Evolutionary conservation across 1,140 invertebrate species (phyloP).

Genomic region (Pseudachorutes palmiensis): DNA sequence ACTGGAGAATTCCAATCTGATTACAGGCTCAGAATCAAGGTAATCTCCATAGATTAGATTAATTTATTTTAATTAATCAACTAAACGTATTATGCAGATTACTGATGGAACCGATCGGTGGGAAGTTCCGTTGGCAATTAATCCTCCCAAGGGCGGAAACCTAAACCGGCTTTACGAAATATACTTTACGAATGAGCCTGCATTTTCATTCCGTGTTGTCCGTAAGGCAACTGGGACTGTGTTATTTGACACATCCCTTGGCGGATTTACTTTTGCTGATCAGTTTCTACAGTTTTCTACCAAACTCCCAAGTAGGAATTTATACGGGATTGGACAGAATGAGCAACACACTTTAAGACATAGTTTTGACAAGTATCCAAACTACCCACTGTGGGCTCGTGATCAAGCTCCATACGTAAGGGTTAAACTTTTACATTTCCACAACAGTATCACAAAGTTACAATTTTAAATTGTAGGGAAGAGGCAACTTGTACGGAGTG

Average conservation of each 20-base stretch:
- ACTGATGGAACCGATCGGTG: constrained; percentile 28
- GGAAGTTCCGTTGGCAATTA: constrained; percentile 33
- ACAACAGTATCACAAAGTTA: no score
- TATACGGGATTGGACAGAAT: constrained; percentile 49
- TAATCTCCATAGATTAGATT: no score
- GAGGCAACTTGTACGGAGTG: constrained; percentile 45
- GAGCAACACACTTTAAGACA: constrained; percentile 39
- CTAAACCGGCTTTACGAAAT: constrained; percentile 27
- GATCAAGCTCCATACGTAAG: constrained; percentile 24
- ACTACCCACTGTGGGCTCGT: constrained; percentile 19
- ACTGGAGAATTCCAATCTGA: constrained; percentile 28
- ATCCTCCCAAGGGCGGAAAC: constrained; percentile 14
- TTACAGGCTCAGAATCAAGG: constrained; percentile 32
- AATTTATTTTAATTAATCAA: no score
- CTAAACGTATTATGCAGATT: no score
- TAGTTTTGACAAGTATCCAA: constrained; percentile 38
- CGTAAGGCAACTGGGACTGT: constrained; percentile 23
- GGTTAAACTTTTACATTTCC: no score
- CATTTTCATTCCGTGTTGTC: constrained; percentile 31
- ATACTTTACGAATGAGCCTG: constrained; percentile 19
- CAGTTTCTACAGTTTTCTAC: constrained; percentile 76
- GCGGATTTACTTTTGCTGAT: constrained; percentile 63
- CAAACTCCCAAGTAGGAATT: constrained; percentile 50
- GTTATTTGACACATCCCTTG: constrained; percentile 43
- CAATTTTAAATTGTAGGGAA: constrained; percentile 8